Conservation (phyloP, 2,888 invertebrate genomes). For the Parnassius apollo region DNA sequence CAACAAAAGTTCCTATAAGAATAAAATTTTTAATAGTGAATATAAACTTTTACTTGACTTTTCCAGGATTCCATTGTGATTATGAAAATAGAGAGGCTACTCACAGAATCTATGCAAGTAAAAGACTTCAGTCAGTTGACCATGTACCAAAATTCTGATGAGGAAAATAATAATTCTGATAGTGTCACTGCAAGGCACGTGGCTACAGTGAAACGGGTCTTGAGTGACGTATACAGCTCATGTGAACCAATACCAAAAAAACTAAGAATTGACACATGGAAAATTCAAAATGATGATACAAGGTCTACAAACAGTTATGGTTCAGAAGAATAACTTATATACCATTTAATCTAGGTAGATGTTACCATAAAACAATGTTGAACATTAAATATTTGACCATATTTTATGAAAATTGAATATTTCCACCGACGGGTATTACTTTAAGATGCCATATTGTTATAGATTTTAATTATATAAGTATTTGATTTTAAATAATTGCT, state of each 20-base stretch:
- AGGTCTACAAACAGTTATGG: constrained; percentile 56
- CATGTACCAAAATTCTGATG: constrained; percentile 45
- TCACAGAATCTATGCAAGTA: constrained; percentile 43
- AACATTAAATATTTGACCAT: constrained; percentile 8
- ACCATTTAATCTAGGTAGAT: not conserved
- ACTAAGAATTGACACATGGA: constrained; percentile 40
- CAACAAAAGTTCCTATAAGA: not conserved
- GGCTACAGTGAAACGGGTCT: constrained; percentile 53
- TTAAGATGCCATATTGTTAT: constrained; percentile 12
- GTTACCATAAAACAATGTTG: not conserved
- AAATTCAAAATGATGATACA: constrained; percentile 48
- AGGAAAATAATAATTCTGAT: constrained; percentile 52
- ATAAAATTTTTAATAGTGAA: not conserved
- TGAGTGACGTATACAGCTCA: constrained; percentile 56
- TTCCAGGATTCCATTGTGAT: constrained; percentile 61
- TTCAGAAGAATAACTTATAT: constrained; percentile 42
- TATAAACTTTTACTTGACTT: constrained; percentile 14
- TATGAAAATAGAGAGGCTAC: constrained; percentile 59
- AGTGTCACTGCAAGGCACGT: constrained; percentile 48
- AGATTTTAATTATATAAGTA: constrained; percentile 11
- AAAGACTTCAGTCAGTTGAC: constrained; percentile 45
- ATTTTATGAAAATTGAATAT: constrained; percentile 4
- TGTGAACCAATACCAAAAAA: constrained; percentile 66
- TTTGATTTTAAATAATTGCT: constrained; percentile 12
- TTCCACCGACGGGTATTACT: constrained; percentile 11